phyloP scores from a whole-genome alignment of 2,797 vertebrate genomes.

The Smutsia gigantea region DNA sequence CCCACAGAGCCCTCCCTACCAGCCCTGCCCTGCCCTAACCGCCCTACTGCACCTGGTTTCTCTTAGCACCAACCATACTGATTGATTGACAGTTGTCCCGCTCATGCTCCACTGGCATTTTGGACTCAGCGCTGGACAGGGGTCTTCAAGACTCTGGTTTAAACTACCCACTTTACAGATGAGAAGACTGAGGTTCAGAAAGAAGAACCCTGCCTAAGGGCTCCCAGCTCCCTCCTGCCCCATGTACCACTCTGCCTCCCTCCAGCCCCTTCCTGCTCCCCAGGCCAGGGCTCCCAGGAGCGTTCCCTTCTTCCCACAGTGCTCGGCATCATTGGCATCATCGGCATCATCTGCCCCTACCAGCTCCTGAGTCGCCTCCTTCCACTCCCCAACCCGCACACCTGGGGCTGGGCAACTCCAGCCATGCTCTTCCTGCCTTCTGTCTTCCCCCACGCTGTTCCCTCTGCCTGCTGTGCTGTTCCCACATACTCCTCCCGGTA shows the following conservation, averaged over 20 bases:
- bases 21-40: too few relatives aligned
- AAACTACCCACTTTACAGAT: background rate
- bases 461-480: background rate
- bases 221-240: background rate
- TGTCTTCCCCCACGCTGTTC: background rate
- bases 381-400: too few relatives aligned
- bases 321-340: background rate
- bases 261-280: background rate
- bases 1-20: background rate
- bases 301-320: background rate
- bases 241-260: background rate
- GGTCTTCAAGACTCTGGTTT: background rate
- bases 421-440: background rate
- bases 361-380: background rate
- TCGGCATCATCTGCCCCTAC: too few relatives aligned
- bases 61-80: background rate
- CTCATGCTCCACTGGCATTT: background rate
- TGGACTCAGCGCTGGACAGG: background rate
- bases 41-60: background rate
- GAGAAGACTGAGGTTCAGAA: background rate
- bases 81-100: background rate
- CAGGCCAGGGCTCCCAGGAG: rapidly evolving
- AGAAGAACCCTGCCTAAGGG: background rate
- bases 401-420: background rate
- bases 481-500: background rate